Evolutionary conservation across 2,888 invertebrate genomes (phyloP), one percentile per base, ranked within the genome.

Genomic region (Lasioglossum lativentre): DNA sequence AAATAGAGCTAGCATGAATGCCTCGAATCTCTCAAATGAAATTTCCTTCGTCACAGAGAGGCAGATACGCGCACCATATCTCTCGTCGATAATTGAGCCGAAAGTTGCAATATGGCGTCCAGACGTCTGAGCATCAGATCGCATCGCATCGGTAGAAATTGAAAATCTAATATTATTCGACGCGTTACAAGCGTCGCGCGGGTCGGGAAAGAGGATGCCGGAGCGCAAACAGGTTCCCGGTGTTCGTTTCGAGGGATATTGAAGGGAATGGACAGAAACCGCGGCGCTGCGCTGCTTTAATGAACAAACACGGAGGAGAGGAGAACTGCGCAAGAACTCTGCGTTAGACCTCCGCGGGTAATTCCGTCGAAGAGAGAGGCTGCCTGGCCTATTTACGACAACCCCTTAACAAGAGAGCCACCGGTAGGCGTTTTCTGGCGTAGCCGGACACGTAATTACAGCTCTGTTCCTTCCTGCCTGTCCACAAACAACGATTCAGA

Each of bases 341-440:
- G 42, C 66, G 70, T 34, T 52, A 71, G n/a, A 59, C 74, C 66
- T 66, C 34, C 66, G 63, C 4, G 30, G 30, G 59, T 73, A 84
- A 86, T 84, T 74, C 75, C 68, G 34, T 52, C 74, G 68, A n/a
- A n/a, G 34, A 34, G 75, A 73, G 78, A 82, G 78, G 16, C 70
- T 83, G 83, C 80, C 82, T 80, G 85, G 81, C 82, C 86, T 88
- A 85, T 90, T 89, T 88, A 86, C 80, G 74, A 73, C 73, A 75
- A 82, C 83, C 84, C 81, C 86, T 88, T 82, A 83, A 84, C 78
- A 80, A 70, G 81, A 70, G 81, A 83, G 56, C 77, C 66, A 63
- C 45, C 74, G 66, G 74, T 80, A 73, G 80, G 82, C 75, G 82
- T 84, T 88, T 88, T 84, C 86, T 87, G 86, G 75, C 70, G 76